These are phyloP conservation scores for Platalea minor DNA, from an alignment of 2,797 vertebrate genomes.

Conservation along the genomic window DNA sequence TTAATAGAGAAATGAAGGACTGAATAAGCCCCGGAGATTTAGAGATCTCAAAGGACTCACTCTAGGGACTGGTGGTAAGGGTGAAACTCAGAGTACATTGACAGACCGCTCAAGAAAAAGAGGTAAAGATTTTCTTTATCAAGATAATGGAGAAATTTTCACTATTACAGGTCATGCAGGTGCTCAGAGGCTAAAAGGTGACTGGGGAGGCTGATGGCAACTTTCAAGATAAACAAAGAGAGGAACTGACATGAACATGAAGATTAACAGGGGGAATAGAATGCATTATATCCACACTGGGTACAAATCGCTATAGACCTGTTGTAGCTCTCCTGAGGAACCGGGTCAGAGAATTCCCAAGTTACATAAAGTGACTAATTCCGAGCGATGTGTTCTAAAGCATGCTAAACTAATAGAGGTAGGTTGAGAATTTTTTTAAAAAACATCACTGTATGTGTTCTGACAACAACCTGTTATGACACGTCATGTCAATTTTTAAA, in stretches of 20 bases:
- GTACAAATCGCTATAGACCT: not conserved
- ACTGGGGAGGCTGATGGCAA: not conserved
- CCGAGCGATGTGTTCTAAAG: not conserved
- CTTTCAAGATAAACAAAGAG: not conserved
- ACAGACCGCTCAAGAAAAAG: not conserved
- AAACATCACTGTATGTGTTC: not conserved
- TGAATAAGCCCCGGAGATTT: not conserved
- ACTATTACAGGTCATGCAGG: not conserved
- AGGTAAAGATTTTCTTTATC: not conserved
- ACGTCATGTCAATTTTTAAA: not conserved
- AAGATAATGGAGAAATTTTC: not conserved
- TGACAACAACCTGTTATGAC: conserved; percentile 37
- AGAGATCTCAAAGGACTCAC: not conserved
- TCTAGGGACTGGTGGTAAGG: not conserved
- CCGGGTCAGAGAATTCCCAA: not conserved
- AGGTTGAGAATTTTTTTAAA: not conserved
- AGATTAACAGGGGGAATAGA: not conserved
- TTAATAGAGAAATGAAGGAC: not conserved
- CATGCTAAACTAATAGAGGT: not conserved
- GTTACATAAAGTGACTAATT: not conserved
- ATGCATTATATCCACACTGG: not conserved
- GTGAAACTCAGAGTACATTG: not conserved
- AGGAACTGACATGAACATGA: not conserved
- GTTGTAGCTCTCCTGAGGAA: not conserved
- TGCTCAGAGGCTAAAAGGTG: not conserved